Evolutionary conservation across 2,888 invertebrate genomes (phyloP), one percentile per base, ranked within the genome.

Genomic region (Protophormia terraenovae): DNA sequence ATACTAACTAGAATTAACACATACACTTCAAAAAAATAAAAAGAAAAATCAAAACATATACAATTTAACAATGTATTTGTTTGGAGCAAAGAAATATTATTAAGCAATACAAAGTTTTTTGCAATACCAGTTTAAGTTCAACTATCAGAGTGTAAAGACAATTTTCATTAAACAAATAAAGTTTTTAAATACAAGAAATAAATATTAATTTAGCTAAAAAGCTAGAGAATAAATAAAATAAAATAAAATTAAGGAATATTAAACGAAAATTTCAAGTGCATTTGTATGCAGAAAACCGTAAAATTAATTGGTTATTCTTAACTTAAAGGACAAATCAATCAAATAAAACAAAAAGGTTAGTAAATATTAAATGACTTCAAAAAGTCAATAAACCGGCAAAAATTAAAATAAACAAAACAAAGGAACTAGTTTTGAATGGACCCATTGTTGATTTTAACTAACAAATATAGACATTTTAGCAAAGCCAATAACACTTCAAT

Each of bases 111-210:
- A 67, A 50, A 29, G 29, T n/a, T n/a, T 38, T 66, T 86, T 64
- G 81, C 60, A 22, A 62, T 73, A 76, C 88, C 89, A 91, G 89
- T 91, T 89, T 87, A 86, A 88, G 84, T 89, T 88, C 82, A 89
- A 87, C 88, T 85, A 88, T 87, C 78, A 76, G 84, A 86, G 86
- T 72, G 88, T 88, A 71, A 81, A 87, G 88, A 88, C 90, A 60
- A 64, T 64, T 66, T 27, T 12, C 19, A 16, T 19, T 10, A 45
- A 66, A 7, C 1, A 41, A 32, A 82, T 53, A 32, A 32, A 35
- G 5, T 6, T 41, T 58, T 16, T 16, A 16, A 38, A 35, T 19
- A 22, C n/a, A 58, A 32, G 6, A 2, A n/a, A n/a, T 45, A 47
- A 29, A 19, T 22, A 41, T 47, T 24, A 14, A 24, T 41, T 41